Evolutionary conservation across 2,797 vertebrate genomes (phyloP).

Genomic region (Protosalanx chinensis): DNA sequence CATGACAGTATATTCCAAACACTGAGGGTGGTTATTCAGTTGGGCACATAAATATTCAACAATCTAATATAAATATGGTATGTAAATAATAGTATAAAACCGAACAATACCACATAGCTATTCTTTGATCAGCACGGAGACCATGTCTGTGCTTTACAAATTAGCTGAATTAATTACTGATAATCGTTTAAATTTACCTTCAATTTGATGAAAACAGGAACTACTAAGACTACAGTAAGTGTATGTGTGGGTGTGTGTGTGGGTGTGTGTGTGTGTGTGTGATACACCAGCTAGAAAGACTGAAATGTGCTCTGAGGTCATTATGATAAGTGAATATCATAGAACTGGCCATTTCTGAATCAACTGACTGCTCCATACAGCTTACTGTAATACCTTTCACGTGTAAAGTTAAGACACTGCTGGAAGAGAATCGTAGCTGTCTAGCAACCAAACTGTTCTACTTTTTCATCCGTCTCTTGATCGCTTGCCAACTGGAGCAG

Average conservation of each 20-base stretch:
- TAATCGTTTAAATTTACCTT: too few species aligned
- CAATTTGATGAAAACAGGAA: too few species aligned
- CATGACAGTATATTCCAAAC: conserved; percentile 46
- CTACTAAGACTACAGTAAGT: too few species aligned
- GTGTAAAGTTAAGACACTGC: too few species aligned
- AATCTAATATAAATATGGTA: not conserved
- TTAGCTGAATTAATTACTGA: not conserved
- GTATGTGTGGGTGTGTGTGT: too few species aligned
- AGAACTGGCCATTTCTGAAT: not conserved
- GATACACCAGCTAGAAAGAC: too few species aligned
- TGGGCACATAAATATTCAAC: not conserved
- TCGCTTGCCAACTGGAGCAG: not conserved
- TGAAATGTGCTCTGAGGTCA: not conserved
- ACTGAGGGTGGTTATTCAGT: not conserved
- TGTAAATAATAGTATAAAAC: not conserved
- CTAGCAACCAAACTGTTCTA: too few species aligned
- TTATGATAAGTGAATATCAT: not conserved
- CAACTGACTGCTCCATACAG: not conserved
- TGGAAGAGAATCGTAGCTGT: too few species aligned
- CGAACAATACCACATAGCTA: not conserved
- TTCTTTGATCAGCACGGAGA: not conserved
- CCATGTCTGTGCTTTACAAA: not conserved
- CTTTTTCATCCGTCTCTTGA: too few species aligned
- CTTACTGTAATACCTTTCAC: conserved; percentile 11
- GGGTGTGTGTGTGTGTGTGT: too few species aligned